A percentile compares a stretch with the other conserved stretches of the same genome.
Evolutionary conservation across 2,888 invertebrate species (phyloP).

Genomic region (Dione juno): DNA sequence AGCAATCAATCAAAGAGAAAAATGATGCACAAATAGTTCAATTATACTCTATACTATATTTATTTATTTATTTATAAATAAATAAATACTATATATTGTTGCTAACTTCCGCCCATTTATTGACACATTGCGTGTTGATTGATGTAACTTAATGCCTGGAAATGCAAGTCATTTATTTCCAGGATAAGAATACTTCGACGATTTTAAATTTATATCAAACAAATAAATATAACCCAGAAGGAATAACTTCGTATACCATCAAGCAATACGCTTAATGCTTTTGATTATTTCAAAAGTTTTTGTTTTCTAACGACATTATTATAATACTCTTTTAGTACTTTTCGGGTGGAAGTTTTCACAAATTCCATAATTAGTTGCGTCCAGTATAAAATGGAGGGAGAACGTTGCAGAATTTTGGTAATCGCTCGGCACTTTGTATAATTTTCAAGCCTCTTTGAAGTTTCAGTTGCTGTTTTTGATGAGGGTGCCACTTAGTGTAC

Average conservation of each 20-base stretch:
- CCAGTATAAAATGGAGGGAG: conserved; percentile 17
- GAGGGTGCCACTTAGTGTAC: conserved; percentile 20
- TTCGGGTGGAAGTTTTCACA: conserved; percentile 6
- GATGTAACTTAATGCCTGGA: too few relatives aligned
- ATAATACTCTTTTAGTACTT: conserved; percentile 10
- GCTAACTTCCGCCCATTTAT: too few relatives aligned
- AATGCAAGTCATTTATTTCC: too few relatives aligned
- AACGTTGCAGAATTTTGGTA: conserved; percentile 2
- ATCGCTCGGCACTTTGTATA: conserved; percentile 19
- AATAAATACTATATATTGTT: too few relatives aligned
- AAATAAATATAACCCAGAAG: not conserved
- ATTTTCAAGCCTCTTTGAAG: conserved; percentile 25
- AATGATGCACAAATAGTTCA: too few relatives aligned
- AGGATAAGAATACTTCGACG: too few relatives aligned
- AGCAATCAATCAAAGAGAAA: too few relatives aligned
- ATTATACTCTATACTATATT: too few relatives aligned
- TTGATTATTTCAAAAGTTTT: not conserved
- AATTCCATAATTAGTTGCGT: conserved; percentile 21
- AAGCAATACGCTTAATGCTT: not conserved
- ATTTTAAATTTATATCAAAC: not conserved
- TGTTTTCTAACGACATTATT: conserved; percentile 15
- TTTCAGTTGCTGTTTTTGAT: conserved; percentile 19
- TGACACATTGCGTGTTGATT: too few relatives aligned
- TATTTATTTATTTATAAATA: too few relatives aligned
- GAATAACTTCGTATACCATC: not conserved